Evolutionary conservation across 2,888 invertebrate species (phyloP), one percentile per base, ranked within the genome.

Genomic region (Caenorhabditis sp.): DNA sequence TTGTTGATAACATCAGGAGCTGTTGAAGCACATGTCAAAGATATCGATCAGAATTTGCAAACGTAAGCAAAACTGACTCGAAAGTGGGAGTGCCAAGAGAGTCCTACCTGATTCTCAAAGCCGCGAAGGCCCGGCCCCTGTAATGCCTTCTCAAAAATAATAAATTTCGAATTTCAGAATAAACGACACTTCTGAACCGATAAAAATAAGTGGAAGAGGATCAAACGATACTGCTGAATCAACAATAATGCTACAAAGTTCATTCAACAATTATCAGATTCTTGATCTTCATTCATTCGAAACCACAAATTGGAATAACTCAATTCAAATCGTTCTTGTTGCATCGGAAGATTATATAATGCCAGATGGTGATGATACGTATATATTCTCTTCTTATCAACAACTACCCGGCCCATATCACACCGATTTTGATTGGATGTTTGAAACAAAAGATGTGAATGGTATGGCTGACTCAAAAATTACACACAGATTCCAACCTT

Each of bases 271-370:
- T 31, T 73, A 75, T 37, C 69, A 79, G 69, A 70, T 82, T n/a
- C 69, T 82, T 4, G 81, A 81, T 61, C 51, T 80, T 27, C 78
- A 77, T 54, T 76, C 81, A 8, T 82, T 82, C 72, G 66, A 68
- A 36, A 81, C 80, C 0, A 63, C 70, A 4, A 77, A 76, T 53
- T 82, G 82, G 82, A 82, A 82, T 69, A 76, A 72, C n/a, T 81
- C 82, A 1, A 53, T 81, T 26, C 68, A 76, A 24, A 53, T 81
- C 1, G 76, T 77, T 51, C 61, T 81, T 17, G 58, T 68, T 27
- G 72, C 67, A 6, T 67, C 72, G 6, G 58, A 64, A 24, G 68
- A 72, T 10, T 69, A 73, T 27, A 53, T 43, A 1, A 59, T 63
- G 3, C 60, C 65, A 0, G 58, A 53, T 23, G 59, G 62, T n/a